Evolutionary conservation across 2,113 vertebrate species (phyloP), one percentile per base, ranked within the genome.

Genomic region (Neodontobutis hainanensis): DNA sequence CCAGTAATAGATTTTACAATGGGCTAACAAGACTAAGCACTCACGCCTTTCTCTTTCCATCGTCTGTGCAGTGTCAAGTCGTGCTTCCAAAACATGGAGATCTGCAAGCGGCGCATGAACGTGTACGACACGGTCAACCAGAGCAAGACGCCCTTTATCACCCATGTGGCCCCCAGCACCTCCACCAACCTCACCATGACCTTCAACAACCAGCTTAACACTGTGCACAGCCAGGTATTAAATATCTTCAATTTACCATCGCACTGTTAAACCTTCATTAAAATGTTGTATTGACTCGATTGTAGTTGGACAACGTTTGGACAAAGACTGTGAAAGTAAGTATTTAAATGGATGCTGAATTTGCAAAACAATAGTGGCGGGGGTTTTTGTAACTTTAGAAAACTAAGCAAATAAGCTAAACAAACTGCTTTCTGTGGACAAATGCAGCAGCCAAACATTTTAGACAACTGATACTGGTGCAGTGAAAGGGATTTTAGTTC

Each of bases 71-170:
- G 97, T 1, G 97, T 99, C 78, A 99, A 99, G 88, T 99, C 97
- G 38, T 99, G 97, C 92, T 99, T 99, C 93, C 97, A 99, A 90
- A 99, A 99, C 92, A 99, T 99, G 97, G 97, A 98, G 92, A 98
- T 98, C 72, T 99, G 97, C 77, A 99, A 98, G 88, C 94, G 96
- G 0, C 94, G 97, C 45, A 94, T 98, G 83, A 98, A 97, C 82
- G 95, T 98, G 95, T 99, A 99, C 32, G 97, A 99, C 89, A 94
- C 96, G 0, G 96, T 99, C 90, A 99, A 97, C 92, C 97, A 98
- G 94, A 98, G 97, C 95, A 99, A 99, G 91, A 99, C 97, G 0
- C 97, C 97, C 47, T 98, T 99, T 89, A 98, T 99, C 91, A 95
- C 96, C 35, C 97, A 99, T 0, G 95, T 99, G 87, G 97, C 97